Conservation (phyloP, 2,113 vertebrate genomes). For the Ceyx cyanopectus region DNA sequence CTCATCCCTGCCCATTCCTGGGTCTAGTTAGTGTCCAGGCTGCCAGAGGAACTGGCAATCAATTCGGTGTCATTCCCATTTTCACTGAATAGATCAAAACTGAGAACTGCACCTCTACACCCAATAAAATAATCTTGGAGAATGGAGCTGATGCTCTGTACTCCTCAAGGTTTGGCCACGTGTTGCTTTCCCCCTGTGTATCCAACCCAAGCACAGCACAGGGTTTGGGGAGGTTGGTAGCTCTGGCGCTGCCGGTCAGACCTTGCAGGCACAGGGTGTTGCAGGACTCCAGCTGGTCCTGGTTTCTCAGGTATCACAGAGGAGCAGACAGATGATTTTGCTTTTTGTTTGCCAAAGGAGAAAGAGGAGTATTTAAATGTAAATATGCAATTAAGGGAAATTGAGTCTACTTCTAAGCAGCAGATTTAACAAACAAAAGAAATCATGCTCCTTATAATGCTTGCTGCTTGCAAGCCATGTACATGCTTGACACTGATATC, state of each 20-base stretch:
- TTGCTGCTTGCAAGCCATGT: background rate
- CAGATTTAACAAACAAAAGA: constrained; percentile 37
- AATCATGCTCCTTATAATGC: background rate
- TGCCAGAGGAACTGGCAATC: background rate
- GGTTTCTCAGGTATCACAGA: constrained; percentile 13
- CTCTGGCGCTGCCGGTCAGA: background rate
- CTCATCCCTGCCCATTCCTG: background rate
- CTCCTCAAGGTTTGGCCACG: background rate
- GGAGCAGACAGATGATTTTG: constrained; percentile 1
- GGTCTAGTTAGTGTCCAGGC: background rate
- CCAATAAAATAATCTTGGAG: background rate
- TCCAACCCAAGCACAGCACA: background rate
- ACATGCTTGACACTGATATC: background rate
- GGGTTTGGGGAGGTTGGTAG: background rate
- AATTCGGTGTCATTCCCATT: background rate
- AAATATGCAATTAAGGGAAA: constrained; percentile 47
- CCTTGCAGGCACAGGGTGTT: background rate
- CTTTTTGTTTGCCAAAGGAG: constrained; percentile 10
- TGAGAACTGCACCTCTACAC: background rate
- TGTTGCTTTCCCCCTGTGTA: background rate
- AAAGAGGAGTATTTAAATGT: constrained; percentile 17
- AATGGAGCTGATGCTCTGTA: background rate
- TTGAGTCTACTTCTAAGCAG: constrained; percentile 12
- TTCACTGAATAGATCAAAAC: background rate
- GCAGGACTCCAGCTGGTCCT: background rate